Evolutionary conservation across 2,888 invertebrate genomes (phyloP).

Genomic region (Phortica okadai): DNA sequence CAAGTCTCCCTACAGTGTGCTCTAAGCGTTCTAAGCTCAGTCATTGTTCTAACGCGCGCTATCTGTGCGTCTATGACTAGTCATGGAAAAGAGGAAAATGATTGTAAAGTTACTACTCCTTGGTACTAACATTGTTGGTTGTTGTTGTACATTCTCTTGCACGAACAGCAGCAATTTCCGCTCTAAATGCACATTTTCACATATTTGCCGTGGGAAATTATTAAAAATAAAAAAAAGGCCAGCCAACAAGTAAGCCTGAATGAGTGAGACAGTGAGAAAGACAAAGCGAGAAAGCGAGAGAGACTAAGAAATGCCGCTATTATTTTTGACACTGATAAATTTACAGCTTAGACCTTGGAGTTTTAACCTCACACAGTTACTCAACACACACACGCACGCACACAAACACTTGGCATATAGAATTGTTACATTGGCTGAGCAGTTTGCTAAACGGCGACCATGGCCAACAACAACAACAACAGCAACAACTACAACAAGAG

Average conservation of each 20-base stretch:
- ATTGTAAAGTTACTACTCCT: neutral
- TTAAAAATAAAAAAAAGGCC: conserved; percentile 54
- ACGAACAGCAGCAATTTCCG: conserved; percentile 61
- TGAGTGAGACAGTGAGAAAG: neutral
- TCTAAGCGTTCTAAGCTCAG: conserved; percentile 6
- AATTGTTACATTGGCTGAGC: conserved; percentile 7
- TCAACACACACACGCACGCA: conserved; percentile 17
- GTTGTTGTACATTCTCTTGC: conserved; percentile 26
- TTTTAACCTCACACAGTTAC: conserved; percentile 52
- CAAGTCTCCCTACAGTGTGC: neutral
- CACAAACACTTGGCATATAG: conserved; percentile 14
- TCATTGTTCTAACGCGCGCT: conserved; percentile 18
- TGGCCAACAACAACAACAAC: neutral
- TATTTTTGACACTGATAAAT: conserved; percentile 71
- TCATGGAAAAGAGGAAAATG: neutral
- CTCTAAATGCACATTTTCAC: conserved; percentile 59
- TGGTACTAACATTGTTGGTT: neutral
- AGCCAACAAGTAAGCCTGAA: neutral
- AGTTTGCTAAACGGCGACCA: conserved; percentile 18
- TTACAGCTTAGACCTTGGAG: conserved; percentile 65
- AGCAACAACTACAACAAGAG: neutral
- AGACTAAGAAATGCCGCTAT: conserved; percentile 62
- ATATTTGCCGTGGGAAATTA: conserved; percentile 63
- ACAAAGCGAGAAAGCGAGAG: neutral
- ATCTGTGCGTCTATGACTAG: neutral